Conservation (phyloP, 2,888 invertebrate species). For the Omphaloscelis lunosa region DNA sequence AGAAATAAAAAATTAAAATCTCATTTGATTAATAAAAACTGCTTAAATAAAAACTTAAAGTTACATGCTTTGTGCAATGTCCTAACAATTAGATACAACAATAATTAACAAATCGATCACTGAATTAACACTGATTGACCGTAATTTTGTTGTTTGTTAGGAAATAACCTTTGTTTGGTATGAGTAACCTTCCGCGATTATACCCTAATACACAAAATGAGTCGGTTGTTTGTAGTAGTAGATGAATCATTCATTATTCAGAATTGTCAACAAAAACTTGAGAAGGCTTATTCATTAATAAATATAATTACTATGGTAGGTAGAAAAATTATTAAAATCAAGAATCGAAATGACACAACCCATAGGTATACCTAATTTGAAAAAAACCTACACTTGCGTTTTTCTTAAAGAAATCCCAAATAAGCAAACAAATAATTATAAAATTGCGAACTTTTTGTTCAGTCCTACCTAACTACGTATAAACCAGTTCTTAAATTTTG, state of each 20-base stretch:
- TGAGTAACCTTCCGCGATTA: background rate
- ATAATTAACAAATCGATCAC: background rate
- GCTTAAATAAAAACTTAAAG: no score
- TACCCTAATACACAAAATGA: background rate
- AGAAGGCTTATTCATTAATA: background rate
- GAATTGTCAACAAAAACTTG: background rate
- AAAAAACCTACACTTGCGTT: background rate
- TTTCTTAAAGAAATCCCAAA: background rate
- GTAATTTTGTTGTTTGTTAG: background rate
- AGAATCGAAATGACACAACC: background rate
- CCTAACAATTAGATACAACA: background rate
- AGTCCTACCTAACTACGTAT: no score
- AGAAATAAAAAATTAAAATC: no score
- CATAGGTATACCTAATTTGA: background rate
- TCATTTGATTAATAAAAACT: no score
- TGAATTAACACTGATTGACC: background rate
- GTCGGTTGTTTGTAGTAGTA: background rate
- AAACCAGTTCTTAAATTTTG: background rate
- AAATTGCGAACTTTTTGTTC: background rate
- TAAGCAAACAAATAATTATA: background rate
- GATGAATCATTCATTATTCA: conserved; percentile 1
- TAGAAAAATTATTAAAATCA: background rate
- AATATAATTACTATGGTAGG: background rate
- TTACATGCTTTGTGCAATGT: no score
- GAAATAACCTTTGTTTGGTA: no score